Percentiles rank a stretch among this genome's conserved stretches.
These are phyloP conservation scores for Tokudaia muenninki DNA, from an alignment of 2,797 vertebrate genomes.

Conservation along the genomic window DNA sequence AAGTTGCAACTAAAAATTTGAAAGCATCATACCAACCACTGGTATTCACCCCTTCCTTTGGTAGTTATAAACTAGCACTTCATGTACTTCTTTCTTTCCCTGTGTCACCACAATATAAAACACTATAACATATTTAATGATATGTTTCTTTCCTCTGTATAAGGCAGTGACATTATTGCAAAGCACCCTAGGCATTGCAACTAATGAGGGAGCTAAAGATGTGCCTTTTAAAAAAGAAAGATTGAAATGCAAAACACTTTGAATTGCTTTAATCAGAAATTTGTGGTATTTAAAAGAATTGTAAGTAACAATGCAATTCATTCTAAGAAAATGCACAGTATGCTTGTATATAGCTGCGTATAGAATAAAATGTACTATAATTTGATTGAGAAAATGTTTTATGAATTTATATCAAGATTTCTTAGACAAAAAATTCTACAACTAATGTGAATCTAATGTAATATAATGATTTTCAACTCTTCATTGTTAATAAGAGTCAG, in stretches of 20 bases:
- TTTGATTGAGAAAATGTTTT: conserved; percentile 66
- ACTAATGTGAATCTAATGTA: conserved; percentile 67
- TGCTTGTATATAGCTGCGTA: conserved; percentile 46
- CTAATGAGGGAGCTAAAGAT: conserved; percentile 73
- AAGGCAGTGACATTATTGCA: conserved; percentile 60
- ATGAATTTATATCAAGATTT: conserved; percentile 71
- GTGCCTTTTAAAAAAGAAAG: conserved; percentile 48
- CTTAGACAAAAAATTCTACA: conserved; percentile 58
- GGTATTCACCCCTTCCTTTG: background rate
- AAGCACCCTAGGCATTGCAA: conserved; percentile 68
- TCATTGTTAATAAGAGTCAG: conserved; percentile 31
- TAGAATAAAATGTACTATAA: conserved; percentile 66
- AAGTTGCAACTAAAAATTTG: conserved; percentile 37
- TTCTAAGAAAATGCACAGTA: conserved; percentile 63
- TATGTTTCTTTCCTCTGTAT: conserved; percentile 65
- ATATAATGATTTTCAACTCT: conserved; percentile 56
- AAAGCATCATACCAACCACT: conserved; percentile 6
- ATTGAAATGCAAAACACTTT: conserved; percentile 69
- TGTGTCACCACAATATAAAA: conserved; percentile 56
- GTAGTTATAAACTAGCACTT: conserved; percentile 50
- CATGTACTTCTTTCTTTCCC: conserved; percentile 28
- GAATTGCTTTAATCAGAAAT: conserved; percentile 77
- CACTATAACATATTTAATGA: conserved; percentile 67
- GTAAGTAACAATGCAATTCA: conserved; percentile 63
- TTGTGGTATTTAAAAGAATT: conserved; percentile 62